phyloP scores from a whole-genome alignment of 2,888 invertebrate genomes.

The Dryobotodes eremita region DNA sequence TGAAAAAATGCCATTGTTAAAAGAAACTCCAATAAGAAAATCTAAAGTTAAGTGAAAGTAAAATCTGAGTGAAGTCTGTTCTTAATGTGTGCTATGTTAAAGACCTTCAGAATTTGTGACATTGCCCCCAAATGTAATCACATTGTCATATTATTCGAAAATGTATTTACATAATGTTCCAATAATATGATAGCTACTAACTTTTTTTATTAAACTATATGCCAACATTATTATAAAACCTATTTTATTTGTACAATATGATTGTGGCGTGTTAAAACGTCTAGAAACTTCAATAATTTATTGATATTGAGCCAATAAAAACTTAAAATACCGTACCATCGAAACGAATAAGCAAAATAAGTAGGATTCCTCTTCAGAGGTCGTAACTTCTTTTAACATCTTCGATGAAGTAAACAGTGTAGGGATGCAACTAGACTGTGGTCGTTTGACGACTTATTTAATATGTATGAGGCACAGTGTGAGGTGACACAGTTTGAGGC shows the following conservation, averaged over 20 bases:
- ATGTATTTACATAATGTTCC: constrained; percentile 22
- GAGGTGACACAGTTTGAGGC: background rate
- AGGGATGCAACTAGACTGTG: background rate
- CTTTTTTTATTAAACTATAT: constrained; percentile 11
- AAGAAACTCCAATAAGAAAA: no score
- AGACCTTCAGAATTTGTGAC: background rate
- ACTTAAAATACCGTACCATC: background rate
- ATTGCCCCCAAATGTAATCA: constrained; percentile 2
- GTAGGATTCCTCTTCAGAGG: background rate
- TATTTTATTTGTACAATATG: background rate
- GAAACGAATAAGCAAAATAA: background rate
- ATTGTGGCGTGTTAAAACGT: background rate
- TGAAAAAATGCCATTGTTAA: background rate
- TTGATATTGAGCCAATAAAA: background rate
- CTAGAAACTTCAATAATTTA: background rate
- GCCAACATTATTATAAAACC: background rate
- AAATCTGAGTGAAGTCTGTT: background rate
- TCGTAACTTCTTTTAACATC: background rate
- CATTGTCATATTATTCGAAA: background rate
- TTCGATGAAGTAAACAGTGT: no score
- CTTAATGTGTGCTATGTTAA: background rate
- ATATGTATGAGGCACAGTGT: background rate
- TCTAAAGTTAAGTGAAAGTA: background rate
- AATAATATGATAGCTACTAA: background rate
- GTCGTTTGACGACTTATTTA: background rate